phyloP scores from a whole-genome alignment of 53 echinoderm and acorn worm genomes.

The Hippasteria phrygiana region DNA sequence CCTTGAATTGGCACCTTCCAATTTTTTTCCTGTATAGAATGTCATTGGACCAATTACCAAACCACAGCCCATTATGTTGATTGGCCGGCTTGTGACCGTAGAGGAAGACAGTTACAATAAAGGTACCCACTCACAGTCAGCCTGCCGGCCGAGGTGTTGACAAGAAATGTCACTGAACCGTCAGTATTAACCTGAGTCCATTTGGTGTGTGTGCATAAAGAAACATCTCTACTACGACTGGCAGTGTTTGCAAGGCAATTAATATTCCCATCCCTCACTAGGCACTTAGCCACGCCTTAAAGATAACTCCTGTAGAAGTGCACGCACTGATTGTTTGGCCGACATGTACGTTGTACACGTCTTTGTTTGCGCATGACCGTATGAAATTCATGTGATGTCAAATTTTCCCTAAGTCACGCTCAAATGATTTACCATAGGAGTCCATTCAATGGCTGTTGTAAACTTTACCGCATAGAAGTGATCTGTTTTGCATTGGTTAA shows the following conservation, averaged over 20 bases:
- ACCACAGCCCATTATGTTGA: neutral
- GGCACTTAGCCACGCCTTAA: neutral
- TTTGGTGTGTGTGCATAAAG: neutral
- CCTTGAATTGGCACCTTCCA: constrained; percentile 10
- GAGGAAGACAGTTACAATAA: neutral
- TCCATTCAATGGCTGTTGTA: no score
- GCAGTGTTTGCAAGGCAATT: neutral
- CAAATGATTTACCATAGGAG: no score
- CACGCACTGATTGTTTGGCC: no score
- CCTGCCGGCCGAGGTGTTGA: neutral
- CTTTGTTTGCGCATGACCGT: no score
- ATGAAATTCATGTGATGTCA: no score
- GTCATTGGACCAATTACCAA: neutral
- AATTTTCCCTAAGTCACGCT: no score
- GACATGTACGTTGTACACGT: no score
- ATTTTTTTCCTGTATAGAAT: neutral
- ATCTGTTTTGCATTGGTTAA: no score
- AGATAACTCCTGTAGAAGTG: no score
- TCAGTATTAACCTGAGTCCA: neutral
- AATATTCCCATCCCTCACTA: no score
- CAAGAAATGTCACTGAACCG: neutral
- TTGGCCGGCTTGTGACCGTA: neutral
- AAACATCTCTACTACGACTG: neutral
- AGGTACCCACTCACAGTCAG: neutral
- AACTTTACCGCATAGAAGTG: no score